Evolutionary conservation across 2,888 invertebrate species (phyloP).

Genomic region (Epinotia nisella): DNA sequence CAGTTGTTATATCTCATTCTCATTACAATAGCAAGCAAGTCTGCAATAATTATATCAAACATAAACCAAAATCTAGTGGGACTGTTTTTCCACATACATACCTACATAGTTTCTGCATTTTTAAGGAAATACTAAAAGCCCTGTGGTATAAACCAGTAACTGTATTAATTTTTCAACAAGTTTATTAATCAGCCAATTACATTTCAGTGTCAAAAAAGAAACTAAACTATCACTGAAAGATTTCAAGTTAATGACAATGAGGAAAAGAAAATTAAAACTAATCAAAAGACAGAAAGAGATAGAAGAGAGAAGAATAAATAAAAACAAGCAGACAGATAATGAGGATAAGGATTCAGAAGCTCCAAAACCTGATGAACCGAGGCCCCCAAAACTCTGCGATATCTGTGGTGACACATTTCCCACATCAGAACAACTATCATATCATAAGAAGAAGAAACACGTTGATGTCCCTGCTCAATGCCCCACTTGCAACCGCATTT

Average conservation of each 20-base stretch:
- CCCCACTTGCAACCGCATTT: conserved; percentile 64
- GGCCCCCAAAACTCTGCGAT: conserved; percentile 65
- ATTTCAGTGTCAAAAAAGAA: conserved; percentile 42
- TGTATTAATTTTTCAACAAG: background rate
- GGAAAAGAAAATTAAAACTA: conserved; percentile 17
- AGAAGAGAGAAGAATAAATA: conserved; percentile 53
- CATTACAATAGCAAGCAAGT: too few species aligned
- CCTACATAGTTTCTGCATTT: too few species aligned
- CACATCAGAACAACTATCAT: conserved; percentile 58
- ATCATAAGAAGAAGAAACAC: conserved; percentile 67
- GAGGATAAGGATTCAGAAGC: conserved; percentile 47
- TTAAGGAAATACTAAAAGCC: too few species aligned
- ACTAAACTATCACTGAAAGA: conserved; percentile 54
- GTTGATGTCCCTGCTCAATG: conserved; percentile 64
- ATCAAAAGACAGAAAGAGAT: conserved; percentile 31
- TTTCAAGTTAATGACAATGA: conserved; percentile 16
- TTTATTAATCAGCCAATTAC: background rate
- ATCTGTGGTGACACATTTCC: conserved; percentile 71
- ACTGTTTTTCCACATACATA: too few species aligned
- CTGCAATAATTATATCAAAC: too few species aligned
- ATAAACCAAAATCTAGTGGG: too few species aligned
- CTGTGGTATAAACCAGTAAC: too few species aligned
- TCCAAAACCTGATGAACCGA: conserved; percentile 47
- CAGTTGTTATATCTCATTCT: too few species aligned
- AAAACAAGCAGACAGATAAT: conserved; percentile 49